Base-by-base conservation (phyloP, 30 jellyfish, hydroid and myxozoan species). In the Nemopilema nomurai region DNA sequence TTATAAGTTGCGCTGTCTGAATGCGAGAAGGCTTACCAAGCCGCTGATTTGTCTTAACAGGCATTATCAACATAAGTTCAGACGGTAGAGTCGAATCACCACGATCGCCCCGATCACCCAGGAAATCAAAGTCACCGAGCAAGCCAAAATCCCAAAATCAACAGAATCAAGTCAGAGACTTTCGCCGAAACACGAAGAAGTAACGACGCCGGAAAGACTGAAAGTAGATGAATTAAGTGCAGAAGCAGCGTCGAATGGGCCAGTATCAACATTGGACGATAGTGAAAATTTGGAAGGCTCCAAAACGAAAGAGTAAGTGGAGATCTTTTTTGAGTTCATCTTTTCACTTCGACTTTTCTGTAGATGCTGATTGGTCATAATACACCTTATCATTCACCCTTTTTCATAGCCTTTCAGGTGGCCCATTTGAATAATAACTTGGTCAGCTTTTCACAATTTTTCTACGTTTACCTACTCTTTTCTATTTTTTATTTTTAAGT, bases 21-120 rank as follows among this genome's bases (percentile, higher is more conserved):
- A n/a, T n/a, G n/a, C n/a, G n/a, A n/a, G n/a, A n/a, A n/a, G n/a
- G n/a, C n/a, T n/a, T n/a, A n/a, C n/a, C n/a, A 0, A 7, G 28
- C 20, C 29, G 66, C 63, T 41, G 24, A 66, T 22, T 8, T 66
- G 53, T 23, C 33, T 41, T 49, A 8, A 9, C 20, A 1, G 19
- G 27, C 27, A 3, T 18, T 30, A 83, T 83, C 92, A 83, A 83
- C 62, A 83, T 83, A 23, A 83, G 64, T 83, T 83, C 92, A 8
- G 92, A 83, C n/a, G 92, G 92, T 1, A 83, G 32, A 72, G 74
- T 71, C 74, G 92, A 83, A 81, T 68, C 92, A 18, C 92, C 85
- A 0, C 86, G 86, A 57, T 72, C 86, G 8, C 86, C 89, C 19
- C 69, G 75, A 80, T 80, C 90, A n/a, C 90, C 90, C 4, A 69